These are phyloP conservation scores for Steinernema hermaphroditum DNA, from an alignment of 2,888 invertebrate species.

Conservation along the genomic window DNA sequence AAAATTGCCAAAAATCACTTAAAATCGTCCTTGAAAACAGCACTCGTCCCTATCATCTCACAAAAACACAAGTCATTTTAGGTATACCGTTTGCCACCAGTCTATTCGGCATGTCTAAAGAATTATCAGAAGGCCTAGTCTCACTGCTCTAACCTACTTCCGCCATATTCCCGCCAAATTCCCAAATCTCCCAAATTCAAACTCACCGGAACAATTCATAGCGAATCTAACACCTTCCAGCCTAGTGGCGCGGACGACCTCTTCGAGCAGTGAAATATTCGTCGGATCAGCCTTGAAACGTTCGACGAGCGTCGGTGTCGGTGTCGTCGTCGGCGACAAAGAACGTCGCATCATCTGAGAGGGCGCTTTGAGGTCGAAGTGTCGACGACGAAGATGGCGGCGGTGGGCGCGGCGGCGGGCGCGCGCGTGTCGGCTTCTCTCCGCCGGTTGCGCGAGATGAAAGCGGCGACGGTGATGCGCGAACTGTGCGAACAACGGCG, in stretches of 20 bases:
- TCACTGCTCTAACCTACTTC: too few species aligned
- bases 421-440: constrained; percentile 9
- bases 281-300: constrained; percentile 16
- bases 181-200: background rate
- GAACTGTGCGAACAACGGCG: constrained; percentile 8
- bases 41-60: too few species aligned
- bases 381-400: background rate
- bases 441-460: constrained; percentile 13
- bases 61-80: too few species aligned
- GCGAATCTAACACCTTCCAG: background rate
- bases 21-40: too few species aligned
- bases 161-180: constrained; percentile 25
- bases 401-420: background rate
- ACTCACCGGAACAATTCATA: constrained; percentile 11
- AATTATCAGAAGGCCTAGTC: too few species aligned
- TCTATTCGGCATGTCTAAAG: too few species aligned
- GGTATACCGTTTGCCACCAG: too few species aligned
- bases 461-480: background rate
- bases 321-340: constrained; percentile 5
- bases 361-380: background rate
- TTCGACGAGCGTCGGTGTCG: background rate
- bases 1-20: background rate
- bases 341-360: constrained; percentile 15
- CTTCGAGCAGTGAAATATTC: constrained; percentile 3
- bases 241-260: background rate